Base-by-base conservation (phyloP, 1,140 invertebrate genomes). In the Acromyrmex charruanus region DNA sequence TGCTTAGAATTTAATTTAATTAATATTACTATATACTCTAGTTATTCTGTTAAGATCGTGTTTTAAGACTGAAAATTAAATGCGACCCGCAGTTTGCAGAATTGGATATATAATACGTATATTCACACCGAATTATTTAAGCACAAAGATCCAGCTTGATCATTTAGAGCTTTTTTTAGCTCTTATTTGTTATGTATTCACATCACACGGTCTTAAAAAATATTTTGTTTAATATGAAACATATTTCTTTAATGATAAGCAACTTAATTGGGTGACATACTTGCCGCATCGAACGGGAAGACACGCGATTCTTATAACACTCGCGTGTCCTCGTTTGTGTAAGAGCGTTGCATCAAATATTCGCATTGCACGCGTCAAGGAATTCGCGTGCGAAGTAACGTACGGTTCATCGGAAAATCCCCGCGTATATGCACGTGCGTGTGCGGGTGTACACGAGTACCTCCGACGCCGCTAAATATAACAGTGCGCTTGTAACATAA, bases 381-480 rank as follows among this genome's bases (percentile, higher is more conserved):
- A 80, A 80, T 81, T 71, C 31, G 49, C 63, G 63, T 53, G 63
- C 35, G 31, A 21, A 66, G 18, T 28, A n/a, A 31, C 63, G n/a
- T 35, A 53, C 49, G 49, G 65, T 81, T 81, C 65, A 69, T 69
- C 77, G 77, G 77, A 25, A 80, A 80, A 69, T 69, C 77, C 66
- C 77, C 77, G 63, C 28, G 21, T 44, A 44, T 3, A 44, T 3
- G 39, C 9, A 44, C 39, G 31, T 25, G n/a, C n/a, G 14, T 35
- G 49, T 31, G 14, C 77, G 44, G 9, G 12, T 39, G 31, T 25
- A 25, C 58, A 7, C 14, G 39, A 18, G 44, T 16, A 55, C 18
- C 12, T 12, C 12, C n/a, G 77, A 31, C 31, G 49, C 49, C 65
- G 77, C 77, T 81, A 81, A 81, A 81, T 81, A 81, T 81, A 81